Evolutionary conservation across 1,140 invertebrate genomes (phyloP), one percentile per base, ranked within the genome.

Genomic region (Sitobion miscanthi): DNA sequence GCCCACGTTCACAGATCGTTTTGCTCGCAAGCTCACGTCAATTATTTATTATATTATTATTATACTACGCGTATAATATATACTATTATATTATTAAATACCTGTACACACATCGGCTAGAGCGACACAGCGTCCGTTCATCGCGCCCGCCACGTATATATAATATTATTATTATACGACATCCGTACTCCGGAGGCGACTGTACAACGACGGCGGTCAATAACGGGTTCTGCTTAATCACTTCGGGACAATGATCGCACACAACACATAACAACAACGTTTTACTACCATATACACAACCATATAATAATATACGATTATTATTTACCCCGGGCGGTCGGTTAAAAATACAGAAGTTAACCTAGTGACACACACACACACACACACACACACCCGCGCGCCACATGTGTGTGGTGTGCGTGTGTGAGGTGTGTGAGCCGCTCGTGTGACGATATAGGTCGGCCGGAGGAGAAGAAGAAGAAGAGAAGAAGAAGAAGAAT

Each of bases 311-410:
- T 69, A n/a, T 47, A 62, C 35, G 30, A 54, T 49, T 87, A 87
- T 87, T n/a, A 49, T 52, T 89, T 89, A 83, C 90, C 45, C 69
- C 90, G 45, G 90, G 90, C 90, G 57, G 62, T 82, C 77, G 45
- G n/a, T 92, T 82, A 82, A 92, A 92, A 20, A 42, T n/a, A 92
- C 91, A 49, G 62, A 54, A 83, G 91, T 92, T 92, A 92, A 92
- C 91, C 91, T 92, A 92, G 62, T 92, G 91, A 82, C 91, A 92
- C 20, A 82, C 62, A 69, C 54, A 82, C 45, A 49, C 23, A 21
- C 45, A 5, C 83, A 5, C 6, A 42, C 42, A 38, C 38, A 38
- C 35, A 3, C 42, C 42, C 42, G 35, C 62, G 8, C 0, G 77
- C 20, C 35, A 20, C 14, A 77, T 35, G 35, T 38, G 14, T 35